Evolutionary conservation across 2,113 vertebrate genomes (phyloP).

Genomic region (Cairina moschata): DNA sequence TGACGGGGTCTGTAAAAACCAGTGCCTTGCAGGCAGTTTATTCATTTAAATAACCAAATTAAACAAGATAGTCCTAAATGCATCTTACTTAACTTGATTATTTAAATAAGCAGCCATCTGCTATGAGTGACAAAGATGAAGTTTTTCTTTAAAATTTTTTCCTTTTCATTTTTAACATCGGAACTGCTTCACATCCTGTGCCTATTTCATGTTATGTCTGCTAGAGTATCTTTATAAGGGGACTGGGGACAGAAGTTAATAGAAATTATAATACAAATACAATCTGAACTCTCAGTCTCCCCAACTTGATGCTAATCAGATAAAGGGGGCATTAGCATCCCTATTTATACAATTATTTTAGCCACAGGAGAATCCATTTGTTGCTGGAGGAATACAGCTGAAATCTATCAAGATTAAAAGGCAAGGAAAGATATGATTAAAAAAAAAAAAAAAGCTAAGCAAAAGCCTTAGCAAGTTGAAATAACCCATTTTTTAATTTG

Average conservation of each 20-base stretch:
- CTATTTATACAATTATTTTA: constrained; percentile 32
- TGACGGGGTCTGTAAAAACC: background rate
- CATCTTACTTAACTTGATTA: constrained; percentile 39
- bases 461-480: background rate
- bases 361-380: background rate
- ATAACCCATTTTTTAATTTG: background rate
- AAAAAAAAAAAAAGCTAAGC: background rate
- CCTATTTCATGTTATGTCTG: background rate
- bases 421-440: background rate
- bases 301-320: constrained; percentile 23
- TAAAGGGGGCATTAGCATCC: background rate
- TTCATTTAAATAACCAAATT: constrained; percentile 58
- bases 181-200: background rate
- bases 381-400: constrained; percentile 6
- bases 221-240: background rate
- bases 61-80: constrained; percentile 25
- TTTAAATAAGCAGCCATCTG: constrained; percentile 50
- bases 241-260: constrained; percentile 23
- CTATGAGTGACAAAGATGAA: background rate
- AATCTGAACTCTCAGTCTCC: background rate
- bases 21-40: constrained; percentile 14
- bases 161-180: background rate
- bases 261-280: constrained; percentile 9
- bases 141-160: constrained; percentile 10
- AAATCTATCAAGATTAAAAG: background rate